A percentile compares a stretch with the other conserved stretches of the same genome.
Evolutionary conservation across 2,797 vertebrate species (phyloP).

Genomic region (Enteromius argenteus): DNA sequence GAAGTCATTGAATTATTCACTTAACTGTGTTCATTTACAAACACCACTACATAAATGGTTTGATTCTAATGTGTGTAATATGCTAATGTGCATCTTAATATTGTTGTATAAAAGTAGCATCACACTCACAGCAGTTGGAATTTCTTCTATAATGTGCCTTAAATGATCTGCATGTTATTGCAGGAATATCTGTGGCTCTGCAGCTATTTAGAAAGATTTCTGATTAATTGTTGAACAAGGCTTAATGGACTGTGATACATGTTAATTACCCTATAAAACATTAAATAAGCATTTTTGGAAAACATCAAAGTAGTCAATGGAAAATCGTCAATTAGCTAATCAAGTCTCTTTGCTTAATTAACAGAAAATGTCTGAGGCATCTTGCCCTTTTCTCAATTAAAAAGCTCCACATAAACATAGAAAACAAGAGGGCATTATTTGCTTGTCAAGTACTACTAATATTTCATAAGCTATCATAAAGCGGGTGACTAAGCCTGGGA

Average conservation of each 20-base stretch:
- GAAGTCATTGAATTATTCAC: neutral
- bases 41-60: neutral
- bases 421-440: conserved; percentile 14
- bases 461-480: conserved; percentile 19
- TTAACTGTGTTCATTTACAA: neutral
- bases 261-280: conserved; percentile 42
- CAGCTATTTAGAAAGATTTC: conserved; percentile 28
- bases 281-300: conserved; percentile 49
- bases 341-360: conserved; percentile 51
- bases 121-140: neutral
- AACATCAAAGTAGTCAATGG: conserved; percentile 34
- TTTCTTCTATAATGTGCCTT: neutral
- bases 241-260: conserved; percentile 30
- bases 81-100: neutral
- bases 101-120: neutral
- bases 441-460: conserved; percentile 10
- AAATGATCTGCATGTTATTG: neutral
- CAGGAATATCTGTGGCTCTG: conserved; percentile 17
- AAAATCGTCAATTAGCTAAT: conserved; percentile 47
- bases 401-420: neutral
- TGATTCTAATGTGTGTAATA: neutral
- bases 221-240: conserved; percentile 6
- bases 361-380: conserved; percentile 28
- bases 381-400: conserved; percentile 23
- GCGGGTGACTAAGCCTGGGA: neutral